Percentiles rank a stretch among this genome's conserved stretches.
Evolutionary conservation across 2,888 invertebrate genomes (phyloP).

Genomic region (Nasonovia ribisnigri): DNA sequence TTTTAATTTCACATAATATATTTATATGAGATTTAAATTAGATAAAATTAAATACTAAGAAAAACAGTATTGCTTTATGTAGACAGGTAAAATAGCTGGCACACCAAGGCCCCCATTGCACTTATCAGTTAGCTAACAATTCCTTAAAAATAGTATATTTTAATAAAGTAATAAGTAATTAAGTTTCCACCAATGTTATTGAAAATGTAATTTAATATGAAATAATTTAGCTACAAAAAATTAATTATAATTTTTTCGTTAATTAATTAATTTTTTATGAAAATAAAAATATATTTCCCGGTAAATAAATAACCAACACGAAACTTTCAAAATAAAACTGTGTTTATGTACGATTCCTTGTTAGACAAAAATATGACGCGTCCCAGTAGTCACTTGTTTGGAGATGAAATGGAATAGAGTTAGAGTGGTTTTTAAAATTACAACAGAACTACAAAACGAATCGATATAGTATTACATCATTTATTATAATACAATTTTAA

Average conservation of each 20-base stretch:
- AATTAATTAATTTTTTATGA: neutral
- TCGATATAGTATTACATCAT: slow-evolving; percentile 13
- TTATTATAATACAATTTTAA: neutral
- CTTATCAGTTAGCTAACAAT: neutral
- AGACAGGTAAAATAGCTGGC: neutral
- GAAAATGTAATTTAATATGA: neutral
- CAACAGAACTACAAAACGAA: neutral
- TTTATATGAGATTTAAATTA: neutral
- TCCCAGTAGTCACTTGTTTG: neutral
- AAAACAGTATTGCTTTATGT: neutral
- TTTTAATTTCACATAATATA: neutral
- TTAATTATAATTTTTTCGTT: neutral
- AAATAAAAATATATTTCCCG: neutral
- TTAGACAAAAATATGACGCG: neutral
- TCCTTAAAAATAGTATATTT: neutral
- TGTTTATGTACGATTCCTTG: neutral
- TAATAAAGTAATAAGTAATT: neutral
- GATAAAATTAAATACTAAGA: neutral
- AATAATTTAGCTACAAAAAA: neutral
- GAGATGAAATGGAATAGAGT: neutral
- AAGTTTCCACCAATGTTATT: neutral
- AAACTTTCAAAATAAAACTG: neutral
- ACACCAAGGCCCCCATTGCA: no score
- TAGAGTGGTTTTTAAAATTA: neutral
- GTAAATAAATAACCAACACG: neutral